Evolutionary conservation across 2,888 invertebrate genomes (phyloP).

Genomic region (Brenthis daphne): DNA sequence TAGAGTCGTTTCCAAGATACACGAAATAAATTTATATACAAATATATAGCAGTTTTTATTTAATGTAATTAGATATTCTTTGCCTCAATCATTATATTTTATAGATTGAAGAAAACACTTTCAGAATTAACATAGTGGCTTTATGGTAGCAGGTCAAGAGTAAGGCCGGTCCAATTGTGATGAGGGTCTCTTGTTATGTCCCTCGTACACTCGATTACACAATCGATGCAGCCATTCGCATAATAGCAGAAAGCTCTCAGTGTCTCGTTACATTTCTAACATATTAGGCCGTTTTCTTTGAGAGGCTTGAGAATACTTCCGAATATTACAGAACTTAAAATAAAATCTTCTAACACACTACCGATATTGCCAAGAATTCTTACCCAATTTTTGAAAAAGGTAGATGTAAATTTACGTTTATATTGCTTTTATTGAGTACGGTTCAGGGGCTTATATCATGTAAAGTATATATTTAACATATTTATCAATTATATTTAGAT

Average conservation of each 20-base stretch:
- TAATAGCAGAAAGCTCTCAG: conserved; percentile 58
- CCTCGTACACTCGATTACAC: conserved; percentile 52
- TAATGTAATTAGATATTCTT: no score
- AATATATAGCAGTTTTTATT: no score
- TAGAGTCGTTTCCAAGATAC: no score
- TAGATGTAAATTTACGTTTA: no score
- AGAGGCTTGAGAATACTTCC: conserved; percentile 35
- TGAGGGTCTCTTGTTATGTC: conserved; percentile 50
- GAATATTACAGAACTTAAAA: conserved; percentile 24
- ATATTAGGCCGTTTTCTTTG: conserved; percentile 44
- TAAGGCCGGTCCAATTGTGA: conserved; percentile 43
- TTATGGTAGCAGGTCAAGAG: conserved; percentile 30
- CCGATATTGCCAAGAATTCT: conserved; percentile 4
- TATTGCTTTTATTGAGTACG: no score
- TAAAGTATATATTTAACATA: no score
- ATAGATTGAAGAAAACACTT: conserved; percentile 23
- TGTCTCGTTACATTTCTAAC: conserved; percentile 48
- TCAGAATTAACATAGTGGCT: conserved; percentile 22
- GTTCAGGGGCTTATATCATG: no score
- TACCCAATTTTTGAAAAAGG: not conserved
- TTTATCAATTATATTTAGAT: no score
- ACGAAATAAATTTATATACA: no score
- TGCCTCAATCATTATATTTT: conserved; percentile 2
- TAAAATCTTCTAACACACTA: conserved; percentile 25
- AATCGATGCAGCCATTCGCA: conserved; percentile 57